A percentile compares a stretch with the other conserved stretches of the same genome.
phyloP scores from a whole-genome alignment of 2,888 invertebrate species.

The Arrhopalites spinosus region DNA sequence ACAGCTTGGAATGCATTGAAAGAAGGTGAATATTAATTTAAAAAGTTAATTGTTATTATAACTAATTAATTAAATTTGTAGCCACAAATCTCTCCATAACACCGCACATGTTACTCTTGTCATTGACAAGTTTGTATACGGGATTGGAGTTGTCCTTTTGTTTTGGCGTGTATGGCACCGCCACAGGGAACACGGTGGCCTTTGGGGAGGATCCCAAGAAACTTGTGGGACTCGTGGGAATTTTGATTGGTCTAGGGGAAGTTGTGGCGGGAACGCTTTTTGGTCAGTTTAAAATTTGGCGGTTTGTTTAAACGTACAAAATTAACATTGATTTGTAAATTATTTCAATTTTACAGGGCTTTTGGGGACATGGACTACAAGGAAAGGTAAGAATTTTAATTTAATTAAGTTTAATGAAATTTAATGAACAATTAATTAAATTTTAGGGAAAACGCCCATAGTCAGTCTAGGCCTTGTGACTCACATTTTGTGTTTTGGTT shows the following conservation, averaged over 20 bases:
- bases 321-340: too few relatives aligned
- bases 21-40: slow-evolving; percentile 75
- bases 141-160: slow-evolving; percentile 28
- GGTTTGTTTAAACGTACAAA: too few relatives aligned
- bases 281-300: slow-evolving; percentile 60
- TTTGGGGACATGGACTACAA: slow-evolving; percentile 79
- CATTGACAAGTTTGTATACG: slow-evolving; percentile 24
- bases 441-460: slow-evolving; percentile 76
- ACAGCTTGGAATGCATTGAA: slow-evolving; percentile 69
- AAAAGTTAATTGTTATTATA: too few relatives aligned
- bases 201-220: slow-evolving; percentile 79
- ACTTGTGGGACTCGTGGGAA: slow-evolving; percentile 89
- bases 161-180: slow-evolving; percentile 20
- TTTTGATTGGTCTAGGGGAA: slow-evolving; percentile 92
- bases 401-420: not conserved
- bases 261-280: slow-evolving; percentile 85
- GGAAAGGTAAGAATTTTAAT: slow-evolving; percentile 56
- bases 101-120: slow-evolving; percentile 69
- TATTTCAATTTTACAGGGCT: slow-evolving; percentile 66
- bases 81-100: slow-evolving; percentile 63
- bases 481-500: slow-evolving; percentile 79
- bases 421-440: not conserved
- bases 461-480: slow-evolving; percentile 83
- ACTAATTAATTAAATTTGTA: too few relatives aligned
- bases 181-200: slow-evolving; percentile 69